These are phyloP conservation scores for Strigamia transsilvanica DNA, from an alignment of 2,888 invertebrate genomes.

Conservation along the genomic window DNA sequence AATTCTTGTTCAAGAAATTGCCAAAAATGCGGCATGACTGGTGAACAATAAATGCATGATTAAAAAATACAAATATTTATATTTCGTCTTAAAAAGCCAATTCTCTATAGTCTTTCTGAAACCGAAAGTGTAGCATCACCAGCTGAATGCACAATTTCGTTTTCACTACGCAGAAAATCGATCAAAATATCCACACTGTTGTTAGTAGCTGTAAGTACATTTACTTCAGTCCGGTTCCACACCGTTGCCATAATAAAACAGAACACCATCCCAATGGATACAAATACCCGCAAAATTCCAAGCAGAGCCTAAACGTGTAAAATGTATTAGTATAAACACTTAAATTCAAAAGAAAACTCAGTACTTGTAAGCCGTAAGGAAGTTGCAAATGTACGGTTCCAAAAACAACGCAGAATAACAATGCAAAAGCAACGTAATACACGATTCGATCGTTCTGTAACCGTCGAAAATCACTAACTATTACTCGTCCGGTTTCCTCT, in stretches of 20 bases:
- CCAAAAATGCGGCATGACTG: too few relatives aligned
- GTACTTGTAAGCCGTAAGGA: conserved; percentile 48
- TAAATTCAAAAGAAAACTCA: background rate
- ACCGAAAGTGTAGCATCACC: background rate
- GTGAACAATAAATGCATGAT: too few relatives aligned
- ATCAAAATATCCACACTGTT: conserved; percentile 52
- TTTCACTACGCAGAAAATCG: conserved; percentile 15
- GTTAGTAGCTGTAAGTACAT: conserved; percentile 75
- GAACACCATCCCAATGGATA: conserved; percentile 65
- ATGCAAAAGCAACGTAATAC: conserved; percentile 48
- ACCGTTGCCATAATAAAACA: conserved; percentile 79
- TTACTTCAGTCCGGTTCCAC: conserved; percentile 83
- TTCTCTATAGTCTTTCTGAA: background rate
- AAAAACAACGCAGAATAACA: conserved; percentile 53
- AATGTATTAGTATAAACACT: background rate
- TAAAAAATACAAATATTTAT: too few relatives aligned
- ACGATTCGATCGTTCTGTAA: conserved; percentile 21
- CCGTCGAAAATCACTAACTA: background rate
- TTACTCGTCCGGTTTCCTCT: background rate
- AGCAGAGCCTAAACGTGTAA: conserved; percentile 42
- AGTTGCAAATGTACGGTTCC: conserved; percentile 53
- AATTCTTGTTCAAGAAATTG: too few relatives aligned
- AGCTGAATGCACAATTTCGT: conserved; percentile 15
- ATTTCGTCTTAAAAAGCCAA: too few relatives aligned
- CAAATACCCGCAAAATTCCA: conserved; percentile 68